A percentile compares a stretch with the other conserved stretches of the same genome.
phyloP scores from a whole-genome alignment of 2,888 invertebrate genomes.

The Tetramorium bicarinatum region DNA sequence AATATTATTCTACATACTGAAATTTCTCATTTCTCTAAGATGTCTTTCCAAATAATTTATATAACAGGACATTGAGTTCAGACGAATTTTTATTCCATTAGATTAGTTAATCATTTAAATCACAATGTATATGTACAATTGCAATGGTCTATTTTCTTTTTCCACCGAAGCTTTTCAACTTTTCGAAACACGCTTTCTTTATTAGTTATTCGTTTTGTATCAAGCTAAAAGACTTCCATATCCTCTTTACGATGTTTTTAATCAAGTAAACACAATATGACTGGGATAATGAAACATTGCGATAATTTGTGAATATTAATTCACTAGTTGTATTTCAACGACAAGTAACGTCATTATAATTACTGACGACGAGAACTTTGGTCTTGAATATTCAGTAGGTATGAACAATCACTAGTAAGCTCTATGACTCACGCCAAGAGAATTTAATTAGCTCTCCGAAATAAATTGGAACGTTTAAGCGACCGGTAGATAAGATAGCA shows the following conservation, averaged over 20 bases:
- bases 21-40: neutral
- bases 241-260: neutral
- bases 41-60: neutral
- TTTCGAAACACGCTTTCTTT: neutral
- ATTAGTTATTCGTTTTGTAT: neutral
- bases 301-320: constrained; percentile 70
- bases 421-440: constrained; percentile 13
- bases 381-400: constrained; percentile 72
- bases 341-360: constrained; percentile 75
- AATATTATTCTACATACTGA: neutral
- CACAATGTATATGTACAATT: neutral
- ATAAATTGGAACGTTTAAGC: constrained; percentile 21
- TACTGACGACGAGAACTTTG: constrained; percentile 67
- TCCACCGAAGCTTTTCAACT: neutral
- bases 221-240: neutral
- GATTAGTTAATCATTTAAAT: neutral
- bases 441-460: constrained; percentile 36
- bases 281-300: constrained; percentile 8
- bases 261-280: neutral
- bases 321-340: constrained; percentile 62
- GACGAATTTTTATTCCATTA: constrained; percentile 1
- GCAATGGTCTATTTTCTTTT: neutral
- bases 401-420: constrained; percentile 23
- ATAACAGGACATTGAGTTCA: neutral
- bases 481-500: neutral